Conservation (phyloP, 2,113 vertebrate species). For the Bettongia penicillata region DNA sequence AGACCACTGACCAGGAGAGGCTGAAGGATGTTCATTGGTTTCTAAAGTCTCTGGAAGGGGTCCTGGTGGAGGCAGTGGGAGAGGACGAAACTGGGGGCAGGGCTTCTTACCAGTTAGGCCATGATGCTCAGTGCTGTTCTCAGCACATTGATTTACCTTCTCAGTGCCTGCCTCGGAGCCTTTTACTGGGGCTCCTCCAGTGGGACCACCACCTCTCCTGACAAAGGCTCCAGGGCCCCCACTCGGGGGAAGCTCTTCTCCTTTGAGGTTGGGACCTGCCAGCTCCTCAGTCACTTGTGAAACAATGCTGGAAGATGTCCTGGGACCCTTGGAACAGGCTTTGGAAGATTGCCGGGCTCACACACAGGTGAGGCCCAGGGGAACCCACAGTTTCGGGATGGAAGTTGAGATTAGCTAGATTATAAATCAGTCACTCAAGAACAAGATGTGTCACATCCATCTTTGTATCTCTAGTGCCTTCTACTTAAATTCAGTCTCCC, state of each 20-base stretch:
- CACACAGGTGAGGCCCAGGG: conserved; percentile 83
- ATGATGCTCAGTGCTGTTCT: conserved; percentile 30
- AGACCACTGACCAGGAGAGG: neutral
- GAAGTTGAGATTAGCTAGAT: neutral
- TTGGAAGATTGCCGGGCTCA: conserved; percentile 85
- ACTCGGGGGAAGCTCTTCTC: conserved; percentile 55
- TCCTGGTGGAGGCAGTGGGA: neutral
- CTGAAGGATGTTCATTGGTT: neutral
- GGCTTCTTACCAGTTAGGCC: conserved; percentile 36
- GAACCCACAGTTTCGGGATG: neutral
- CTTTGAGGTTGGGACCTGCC: conserved; percentile 56
- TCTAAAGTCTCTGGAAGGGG: neutral
- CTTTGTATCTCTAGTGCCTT: neutral
- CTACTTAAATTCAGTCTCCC: neutral
- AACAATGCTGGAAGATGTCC: conserved; percentile 81
- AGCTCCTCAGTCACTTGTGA: conserved; percentile 63
- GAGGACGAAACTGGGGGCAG: conserved; percentile 25
- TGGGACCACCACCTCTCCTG: conserved; percentile 60
- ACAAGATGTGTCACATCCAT: neutral
- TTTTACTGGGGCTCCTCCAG: conserved; percentile 47
- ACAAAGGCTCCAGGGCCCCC: conserved; percentile 78
- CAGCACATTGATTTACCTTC: conserved; percentile 44
- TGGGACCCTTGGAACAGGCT: conserved; percentile 83
- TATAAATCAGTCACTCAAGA: neutral
- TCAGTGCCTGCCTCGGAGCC: conserved; percentile 59